A percentile compares a stretch with the other conserved stretches of the same genome.
These are phyloP conservation scores for Psephotus haematonotus DNA, from an alignment of 2,113 vertebrate genomes.

Conservation along the genomic window DNA sequence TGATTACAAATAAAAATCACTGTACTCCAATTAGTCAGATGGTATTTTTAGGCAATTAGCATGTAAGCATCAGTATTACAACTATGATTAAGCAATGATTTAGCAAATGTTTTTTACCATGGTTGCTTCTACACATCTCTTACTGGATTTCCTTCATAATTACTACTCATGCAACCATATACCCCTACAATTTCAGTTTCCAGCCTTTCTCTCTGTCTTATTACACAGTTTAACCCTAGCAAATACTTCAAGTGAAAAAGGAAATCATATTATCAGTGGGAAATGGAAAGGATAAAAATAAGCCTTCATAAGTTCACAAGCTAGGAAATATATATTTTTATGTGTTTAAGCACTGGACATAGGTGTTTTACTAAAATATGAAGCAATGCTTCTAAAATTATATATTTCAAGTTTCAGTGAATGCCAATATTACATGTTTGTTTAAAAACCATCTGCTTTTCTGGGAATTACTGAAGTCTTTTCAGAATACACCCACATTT, in stretches of 20 bases:
- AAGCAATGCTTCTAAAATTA: background rate
- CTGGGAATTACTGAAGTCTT: background rate
- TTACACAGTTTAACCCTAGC: background rate
- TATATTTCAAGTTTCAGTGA: background rate
- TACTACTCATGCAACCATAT: background rate
- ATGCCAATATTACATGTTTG: background rate
- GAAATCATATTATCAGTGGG: background rate
- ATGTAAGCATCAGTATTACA: constrained; percentile 17
- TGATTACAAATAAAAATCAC: constrained; percentile 23
- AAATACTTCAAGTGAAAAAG: background rate
- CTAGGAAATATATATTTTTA: background rate
- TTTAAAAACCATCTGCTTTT: background rate
- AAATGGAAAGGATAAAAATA: background rate
- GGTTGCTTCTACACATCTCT: background rate
- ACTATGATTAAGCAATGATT: constrained; percentile 22
- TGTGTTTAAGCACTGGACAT: background rate
- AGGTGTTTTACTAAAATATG: background rate
- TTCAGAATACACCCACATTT: background rate
- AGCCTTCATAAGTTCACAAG: background rate
- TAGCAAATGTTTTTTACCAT: background rate
- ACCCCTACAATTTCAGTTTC: background rate
- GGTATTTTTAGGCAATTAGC: constrained; percentile 22
- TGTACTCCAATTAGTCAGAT: background rate
- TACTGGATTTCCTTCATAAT: background rate
- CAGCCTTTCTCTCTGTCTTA: background rate